phyloP scores from a whole-genome alignment of 2,113 vertebrate genomes.

The Felis chaus region DNA sequence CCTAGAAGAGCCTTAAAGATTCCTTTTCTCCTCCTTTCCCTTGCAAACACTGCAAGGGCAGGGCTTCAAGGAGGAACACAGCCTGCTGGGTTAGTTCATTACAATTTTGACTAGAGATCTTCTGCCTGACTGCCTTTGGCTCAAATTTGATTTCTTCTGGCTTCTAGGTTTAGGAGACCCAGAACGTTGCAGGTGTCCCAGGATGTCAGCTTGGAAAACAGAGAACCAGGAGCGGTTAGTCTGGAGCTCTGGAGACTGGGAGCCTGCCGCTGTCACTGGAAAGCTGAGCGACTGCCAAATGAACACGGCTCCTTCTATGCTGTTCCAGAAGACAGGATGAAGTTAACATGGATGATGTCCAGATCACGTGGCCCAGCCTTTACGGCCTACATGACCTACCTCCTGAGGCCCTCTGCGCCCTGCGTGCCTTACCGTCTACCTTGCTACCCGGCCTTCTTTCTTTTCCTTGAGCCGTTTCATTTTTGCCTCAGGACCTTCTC shows the following conservation, averaged over 20 bases:
- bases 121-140: background rate
- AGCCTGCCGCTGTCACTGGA: background rate
- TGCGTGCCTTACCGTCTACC: accelerated
- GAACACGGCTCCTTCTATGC: background rate
- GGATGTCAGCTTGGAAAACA: background rate
- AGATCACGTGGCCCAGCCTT: background rate
- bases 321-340: background rate
- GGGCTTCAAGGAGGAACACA: background rate
- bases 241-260: background rate
- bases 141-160: background rate
- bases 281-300: background rate
- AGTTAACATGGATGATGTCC: accelerated
- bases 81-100: background rate
- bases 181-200: background rate
- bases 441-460: background rate
- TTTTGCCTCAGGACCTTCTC: background rate
- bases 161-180: background rate
- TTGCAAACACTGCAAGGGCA: background rate
- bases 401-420: background rate
- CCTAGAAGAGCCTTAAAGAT: background rate
- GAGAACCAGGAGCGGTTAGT: background rate
- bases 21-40: background rate
- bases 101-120: background rate
- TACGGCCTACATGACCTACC: accelerated
- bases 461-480: background rate